Evolutionary conservation across 2,797 vertebrate species (phyloP), one percentile per base, ranked within the genome.

Genomic region (Dicrostonyx torquatus): DNA sequence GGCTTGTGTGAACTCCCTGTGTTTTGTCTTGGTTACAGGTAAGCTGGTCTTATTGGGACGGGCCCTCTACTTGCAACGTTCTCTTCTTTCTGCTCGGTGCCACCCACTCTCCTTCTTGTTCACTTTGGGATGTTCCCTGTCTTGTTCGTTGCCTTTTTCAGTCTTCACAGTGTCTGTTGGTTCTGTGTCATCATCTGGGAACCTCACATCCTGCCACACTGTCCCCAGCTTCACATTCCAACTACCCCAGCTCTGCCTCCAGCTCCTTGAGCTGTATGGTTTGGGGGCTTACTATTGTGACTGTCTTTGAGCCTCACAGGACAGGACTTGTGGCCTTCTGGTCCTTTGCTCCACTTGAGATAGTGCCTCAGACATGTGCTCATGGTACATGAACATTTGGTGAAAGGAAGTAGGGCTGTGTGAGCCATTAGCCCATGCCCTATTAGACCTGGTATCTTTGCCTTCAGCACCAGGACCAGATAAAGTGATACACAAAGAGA

Each of bases 61-160:
- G 22, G 43, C 3, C 22, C 22, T 17, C 60, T 5, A 0, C 0
- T 37, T 37, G 48, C 0, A 20, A 48, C 4, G 0, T 22, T 24
- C 37, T 37, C 31, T 20, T 31, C 60, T 12, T 55, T 24, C 14
- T 1, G 8, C 24, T 13, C 26, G 0, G 29, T 24, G 55, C 24
- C 40, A 76, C 43, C 7, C 18, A 5, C n/a, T 62, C 55, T 31
- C 58, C 13, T 37, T 15, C 17, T 37, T 82, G 22, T 9, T 17
- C 45, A 29, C 31, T 37, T 40, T 64, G 72, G 53, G 45, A 48
- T 10, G 40, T 11, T 15, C 43, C 55, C 48, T 37, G 9, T 40
- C 58, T 31, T 75, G 29, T 45, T 75, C 55, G 60, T 29, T n/a
- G 26, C 31, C 55, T 24, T 48, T 45, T 37, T 22, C 2, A 29